These are phyloP conservation scores for Sepiola atlantica DNA, from an alignment of 2,888 invertebrate species.

Conservation along the genomic window DNA sequence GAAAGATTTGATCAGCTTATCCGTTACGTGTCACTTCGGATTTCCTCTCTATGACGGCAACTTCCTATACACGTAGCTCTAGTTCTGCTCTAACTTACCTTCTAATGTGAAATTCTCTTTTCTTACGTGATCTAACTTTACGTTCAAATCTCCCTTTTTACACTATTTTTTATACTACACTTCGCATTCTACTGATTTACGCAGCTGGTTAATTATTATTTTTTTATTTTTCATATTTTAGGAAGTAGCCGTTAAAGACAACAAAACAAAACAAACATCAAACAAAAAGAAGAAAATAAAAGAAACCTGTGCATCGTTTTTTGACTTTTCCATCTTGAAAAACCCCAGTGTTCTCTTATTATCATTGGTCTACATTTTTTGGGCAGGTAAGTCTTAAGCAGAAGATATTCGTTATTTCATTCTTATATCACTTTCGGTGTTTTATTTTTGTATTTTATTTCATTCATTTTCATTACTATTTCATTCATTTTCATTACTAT, in stretches of 20 bases:
- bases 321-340: not conserved
- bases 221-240: not conserved
- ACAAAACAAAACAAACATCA: not conserved
- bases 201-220: not conserved
- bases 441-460: too few species aligned
- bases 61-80: not conserved
- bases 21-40: not conserved
- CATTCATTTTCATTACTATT: too few species aligned
- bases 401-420: not conserved
- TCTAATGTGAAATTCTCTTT: too few species aligned
- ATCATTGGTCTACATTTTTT: not conserved
- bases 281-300: not conserved
- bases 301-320: not conserved
- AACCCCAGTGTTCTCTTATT: not conserved
- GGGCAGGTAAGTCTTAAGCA: not conserved
- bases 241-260: not conserved
- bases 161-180: too few species aligned
- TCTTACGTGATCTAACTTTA: not conserved
- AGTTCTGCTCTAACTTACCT: not conserved
- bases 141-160: not conserved
- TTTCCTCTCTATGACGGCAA: not conserved
- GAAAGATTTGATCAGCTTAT: not conserved
- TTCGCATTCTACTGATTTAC: too few species aligned
- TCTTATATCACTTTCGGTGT: too few species aligned
- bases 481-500: too few species aligned